Percentiles rank a stretch among this genome's conserved stretches.
These are phyloP conservation scores for Vanacampus margaritifer DNA, from an alignment of 2,113 vertebrate species.

Conservation along the genomic window DNA sequence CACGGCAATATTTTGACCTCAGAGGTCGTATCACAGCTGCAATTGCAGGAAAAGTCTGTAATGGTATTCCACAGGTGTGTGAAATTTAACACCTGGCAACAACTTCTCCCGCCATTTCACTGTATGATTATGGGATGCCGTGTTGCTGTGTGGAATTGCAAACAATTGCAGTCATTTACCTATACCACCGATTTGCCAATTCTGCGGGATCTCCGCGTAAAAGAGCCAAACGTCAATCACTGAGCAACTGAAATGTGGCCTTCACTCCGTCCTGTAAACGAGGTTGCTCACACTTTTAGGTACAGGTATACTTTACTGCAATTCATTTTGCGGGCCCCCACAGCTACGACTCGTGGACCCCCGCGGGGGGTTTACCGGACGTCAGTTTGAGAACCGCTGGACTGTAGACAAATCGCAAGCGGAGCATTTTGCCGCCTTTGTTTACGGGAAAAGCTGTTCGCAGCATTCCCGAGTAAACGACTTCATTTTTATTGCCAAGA, in stretches of 20 bases:
- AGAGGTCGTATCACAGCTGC: too few species aligned
- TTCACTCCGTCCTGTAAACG: not conserved
- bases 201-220: not conserved
- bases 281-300: not conserved
- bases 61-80: too few species aligned
- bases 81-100: not conserved
- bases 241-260: not conserved
- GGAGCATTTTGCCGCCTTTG: not conserved
- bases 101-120: too few species aligned
- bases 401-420: not conserved
- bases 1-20: too few species aligned
- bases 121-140: not conserved
- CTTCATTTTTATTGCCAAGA: conserved; percentile 44
- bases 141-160: not conserved
- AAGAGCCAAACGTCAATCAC: not conserved
- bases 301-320: not conserved
- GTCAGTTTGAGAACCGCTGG: not conserved
- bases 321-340: not conserved
- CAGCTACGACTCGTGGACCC: not conserved
- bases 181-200: not conserved
- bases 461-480: conserved; percentile 48
- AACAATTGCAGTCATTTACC: not conserved
- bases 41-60: not conserved
- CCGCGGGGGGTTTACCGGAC: not conserved
- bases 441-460: conserved; percentile 58